Conservation (phyloP, 2,888 invertebrate species). For the Thera britannica region DNA sequence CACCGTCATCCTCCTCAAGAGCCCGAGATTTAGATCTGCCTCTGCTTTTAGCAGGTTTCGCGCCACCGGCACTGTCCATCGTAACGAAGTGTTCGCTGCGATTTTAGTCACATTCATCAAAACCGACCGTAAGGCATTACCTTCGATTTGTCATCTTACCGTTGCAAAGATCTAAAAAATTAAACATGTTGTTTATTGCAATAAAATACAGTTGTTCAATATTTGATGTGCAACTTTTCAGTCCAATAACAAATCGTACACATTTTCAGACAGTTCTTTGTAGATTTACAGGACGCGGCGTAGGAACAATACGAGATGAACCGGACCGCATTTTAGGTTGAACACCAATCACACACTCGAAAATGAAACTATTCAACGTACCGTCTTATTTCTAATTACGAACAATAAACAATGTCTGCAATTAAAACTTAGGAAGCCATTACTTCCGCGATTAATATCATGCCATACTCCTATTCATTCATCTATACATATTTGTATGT, state of each 20-base stretch:
- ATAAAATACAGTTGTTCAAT: conserved; percentile 16
- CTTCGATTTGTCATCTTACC: conserved; percentile 42
- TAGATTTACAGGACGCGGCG: conserved; percentile 72
- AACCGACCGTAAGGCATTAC: conserved; percentile 33
- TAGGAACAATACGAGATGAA: conserved; percentile 56
- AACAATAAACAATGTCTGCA: conserved; percentile 66
- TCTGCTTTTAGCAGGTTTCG: conserved; percentile 63
- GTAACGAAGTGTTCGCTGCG: conserved; percentile 38
- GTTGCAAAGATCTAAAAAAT: conserved; percentile 35
- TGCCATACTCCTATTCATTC: conserved; percentile 68
- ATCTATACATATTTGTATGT: conserved; percentile 63
- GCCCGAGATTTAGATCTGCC: conserved; percentile 60
- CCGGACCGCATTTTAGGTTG: conserved; percentile 65
- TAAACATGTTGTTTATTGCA: conserved; percentile 17
- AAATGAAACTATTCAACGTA: conserved; percentile 25
- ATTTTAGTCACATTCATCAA: conserved; percentile 39
- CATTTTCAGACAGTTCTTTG: conserved; percentile 68
- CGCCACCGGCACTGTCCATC: conserved; percentile 72
- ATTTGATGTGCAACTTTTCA: conserved; percentile 35
- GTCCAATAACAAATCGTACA: conserved; percentile 46
- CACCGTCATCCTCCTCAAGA: conserved; percentile 63
- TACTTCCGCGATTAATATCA: conserved; percentile 85
- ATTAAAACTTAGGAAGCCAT: conserved; percentile 85
- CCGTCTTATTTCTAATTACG: conserved; percentile 37
- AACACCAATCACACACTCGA: conserved; percentile 56